Percentiles rank a stretch among this genome's conserved stretches.
phyloP scores from a whole-genome alignment of 2,113 vertebrate genomes.

The Gobiocypris rarus region DNA sequence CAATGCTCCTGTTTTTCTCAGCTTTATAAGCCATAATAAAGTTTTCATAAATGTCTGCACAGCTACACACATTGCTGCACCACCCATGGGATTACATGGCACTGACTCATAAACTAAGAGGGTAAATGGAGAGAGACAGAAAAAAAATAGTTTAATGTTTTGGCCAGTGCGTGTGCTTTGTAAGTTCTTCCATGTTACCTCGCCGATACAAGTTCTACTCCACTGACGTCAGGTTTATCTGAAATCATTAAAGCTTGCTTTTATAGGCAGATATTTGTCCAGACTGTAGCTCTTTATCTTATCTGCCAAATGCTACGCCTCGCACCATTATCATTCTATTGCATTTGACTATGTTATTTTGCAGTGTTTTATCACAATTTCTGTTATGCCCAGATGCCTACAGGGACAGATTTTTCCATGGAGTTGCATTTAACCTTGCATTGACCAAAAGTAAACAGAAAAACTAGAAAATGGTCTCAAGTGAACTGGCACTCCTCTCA shows the following conservation, averaged over 20 bases:
- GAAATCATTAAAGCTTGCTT: slow-evolving; percentile 47
- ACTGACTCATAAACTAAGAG: slow-evolving; percentile 46
- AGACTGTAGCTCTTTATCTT: slow-evolving; percentile 49
- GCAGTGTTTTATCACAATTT: slow-evolving; percentile 35
- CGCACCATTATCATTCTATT: slow-evolving; percentile 35
- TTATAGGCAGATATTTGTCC: slow-evolving; percentile 43
- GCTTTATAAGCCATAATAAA: slow-evolving; percentile 46
- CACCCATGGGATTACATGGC: slow-evolving; percentile 46
- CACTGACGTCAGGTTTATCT: slow-evolving; percentile 48
- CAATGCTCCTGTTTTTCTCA: slow-evolving; percentile 38
- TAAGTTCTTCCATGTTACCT: slow-evolving; percentile 51
- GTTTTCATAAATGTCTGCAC: slow-evolving; percentile 35
- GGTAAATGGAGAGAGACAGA: slow-evolving; percentile 12
- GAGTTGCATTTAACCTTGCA: slow-evolving; percentile 17
- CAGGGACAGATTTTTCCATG: slow-evolving; percentile 8
- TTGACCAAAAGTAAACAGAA: background rate
- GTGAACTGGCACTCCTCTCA: background rate
- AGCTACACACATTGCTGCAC: slow-evolving; percentile 35
- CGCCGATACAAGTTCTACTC: slow-evolving; percentile 22
- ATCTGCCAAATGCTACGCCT: slow-evolving; percentile 40
- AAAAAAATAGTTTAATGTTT: slow-evolving; percentile 36
- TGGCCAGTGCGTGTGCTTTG: slow-evolving; percentile 38
- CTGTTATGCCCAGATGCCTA: slow-evolving; percentile 20
- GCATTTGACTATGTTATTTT: slow-evolving; percentile 50
- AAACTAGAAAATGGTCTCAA: background rate